Evolutionary conservation across 2,888 invertebrate species (phyloP).

Genomic region (Dichetophora obliterata): DNA sequence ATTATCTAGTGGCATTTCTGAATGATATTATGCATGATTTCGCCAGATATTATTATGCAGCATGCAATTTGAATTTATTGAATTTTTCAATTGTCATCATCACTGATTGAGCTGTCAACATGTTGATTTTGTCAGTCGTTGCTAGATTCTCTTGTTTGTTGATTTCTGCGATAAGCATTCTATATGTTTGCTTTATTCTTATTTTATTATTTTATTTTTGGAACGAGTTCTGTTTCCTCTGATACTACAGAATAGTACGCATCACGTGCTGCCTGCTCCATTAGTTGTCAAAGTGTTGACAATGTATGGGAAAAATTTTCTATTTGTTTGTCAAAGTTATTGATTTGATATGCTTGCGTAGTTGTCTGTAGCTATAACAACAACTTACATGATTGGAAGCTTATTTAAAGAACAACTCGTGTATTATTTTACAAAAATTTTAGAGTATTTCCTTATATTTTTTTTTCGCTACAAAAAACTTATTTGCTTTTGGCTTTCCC

Average conservation of each 20-base stretch:
- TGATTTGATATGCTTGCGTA: constrained; percentile 13
- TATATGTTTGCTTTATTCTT: background rate
- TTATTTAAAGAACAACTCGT: background rate
- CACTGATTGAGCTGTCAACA: constrained; percentile 31
- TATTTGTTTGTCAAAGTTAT: constrained; percentile 6
- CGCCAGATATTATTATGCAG: constrained; percentile 15
- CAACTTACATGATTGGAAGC: background rate
- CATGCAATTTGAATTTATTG: constrained; percentile 32
- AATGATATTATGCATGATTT: too few species aligned
- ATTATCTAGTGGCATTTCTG: too few species aligned
- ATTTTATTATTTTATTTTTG: background rate
- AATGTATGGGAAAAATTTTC: background rate
- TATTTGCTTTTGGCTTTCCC: background rate
- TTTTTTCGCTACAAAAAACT: background rate
- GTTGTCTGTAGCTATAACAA: background rate
- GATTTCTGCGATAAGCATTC: background rate
- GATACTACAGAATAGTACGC: background rate
- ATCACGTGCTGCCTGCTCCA: constrained; percentile 1
- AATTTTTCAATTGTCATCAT: constrained; percentile 20
- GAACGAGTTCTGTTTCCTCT: too few species aligned
- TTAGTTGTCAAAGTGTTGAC: constrained; percentile 25
- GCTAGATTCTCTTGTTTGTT: background rate
- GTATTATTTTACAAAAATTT: background rate
- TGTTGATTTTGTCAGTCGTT: constrained; percentile 26
- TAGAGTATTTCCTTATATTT: background rate